phyloP scores from a whole-genome alignment of 2,888 invertebrate species.

The Anthoptus insignis region DNA sequence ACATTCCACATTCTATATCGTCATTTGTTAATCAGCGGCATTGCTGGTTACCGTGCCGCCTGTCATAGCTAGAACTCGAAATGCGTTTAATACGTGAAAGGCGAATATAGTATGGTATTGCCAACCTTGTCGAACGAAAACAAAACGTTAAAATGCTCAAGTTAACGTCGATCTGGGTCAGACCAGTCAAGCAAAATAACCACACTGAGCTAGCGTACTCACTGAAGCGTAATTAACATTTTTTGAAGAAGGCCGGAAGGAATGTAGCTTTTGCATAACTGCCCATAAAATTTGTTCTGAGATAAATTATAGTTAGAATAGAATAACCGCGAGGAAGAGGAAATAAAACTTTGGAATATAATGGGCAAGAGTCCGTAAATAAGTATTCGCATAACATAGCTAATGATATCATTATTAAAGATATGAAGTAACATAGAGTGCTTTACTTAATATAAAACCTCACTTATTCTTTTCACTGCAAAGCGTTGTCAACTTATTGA shows the following conservation, averaged over 20 bases:
- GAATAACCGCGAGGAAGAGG: neutral
- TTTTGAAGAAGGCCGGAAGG: constrained; percentile 2
- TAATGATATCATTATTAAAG: neutral
- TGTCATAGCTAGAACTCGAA: constrained; percentile 18
- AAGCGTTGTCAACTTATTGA: too few species aligned
- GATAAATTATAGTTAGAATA: neutral
- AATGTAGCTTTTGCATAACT: neutral
- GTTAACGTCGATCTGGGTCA: constrained; percentile 35
- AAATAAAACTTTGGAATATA: neutral
- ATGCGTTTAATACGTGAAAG: constrained; percentile 38
- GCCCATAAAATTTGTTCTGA: neutral
- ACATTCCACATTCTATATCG: constrained; percentile 16
- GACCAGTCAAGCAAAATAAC: constrained; percentile 30
- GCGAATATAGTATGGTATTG: constrained; percentile 29
- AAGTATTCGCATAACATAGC: neutral
- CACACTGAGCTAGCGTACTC: constrained; percentile 3
- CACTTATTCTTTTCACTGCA: too few species aligned
- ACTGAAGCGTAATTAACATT: constrained; percentile 27
- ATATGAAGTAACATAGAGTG: too few species aligned
- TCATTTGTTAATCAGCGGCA: constrained; percentile 17
- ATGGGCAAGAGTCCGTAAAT: neutral
- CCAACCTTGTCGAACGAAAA: constrained; percentile 37
- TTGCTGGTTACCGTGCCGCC: constrained; percentile 18
- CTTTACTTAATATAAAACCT: too few species aligned
- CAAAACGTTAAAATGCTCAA: constrained; percentile 36